Conservation (phyloP, 2,113 vertebrate genomes). For the Urocolius indicus region DNA sequence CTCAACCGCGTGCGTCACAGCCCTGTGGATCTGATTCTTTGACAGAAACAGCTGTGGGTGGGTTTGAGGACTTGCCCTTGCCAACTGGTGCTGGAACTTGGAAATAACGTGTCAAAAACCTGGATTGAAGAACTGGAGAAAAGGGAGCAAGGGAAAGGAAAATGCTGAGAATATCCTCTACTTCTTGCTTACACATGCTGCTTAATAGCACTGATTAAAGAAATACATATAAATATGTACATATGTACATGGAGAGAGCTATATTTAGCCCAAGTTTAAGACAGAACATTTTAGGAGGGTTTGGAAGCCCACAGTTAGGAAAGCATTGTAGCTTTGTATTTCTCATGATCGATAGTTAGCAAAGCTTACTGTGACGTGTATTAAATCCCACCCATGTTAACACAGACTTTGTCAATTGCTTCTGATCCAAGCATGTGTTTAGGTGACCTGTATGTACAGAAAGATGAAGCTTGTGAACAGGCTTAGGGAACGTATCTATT, state of each 20-base stretch:
- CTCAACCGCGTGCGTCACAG: not conserved
- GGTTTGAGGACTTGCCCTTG: not conserved
- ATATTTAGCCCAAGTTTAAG: not conserved
- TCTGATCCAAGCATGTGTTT: not conserved
- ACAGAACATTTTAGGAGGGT: not conserved
- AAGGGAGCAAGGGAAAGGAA: not conserved
- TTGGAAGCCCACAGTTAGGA: not conserved
- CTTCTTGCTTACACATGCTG: not conserved
- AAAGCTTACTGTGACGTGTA: not conserved
- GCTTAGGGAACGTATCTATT: not conserved
- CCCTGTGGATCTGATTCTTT: accelerated
- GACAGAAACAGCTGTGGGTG: not conserved
- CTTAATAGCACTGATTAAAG: not conserved
- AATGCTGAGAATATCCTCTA: not conserved
- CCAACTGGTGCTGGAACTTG: not conserved
- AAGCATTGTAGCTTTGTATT: not conserved
- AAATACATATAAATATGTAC: not conserved
- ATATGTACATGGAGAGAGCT: not conserved
- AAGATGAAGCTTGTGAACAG: not conserved
- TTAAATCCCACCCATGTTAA: not conserved
- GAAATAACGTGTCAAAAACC: not conserved
- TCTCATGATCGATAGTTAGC: not conserved
- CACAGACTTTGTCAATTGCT: not conserved
- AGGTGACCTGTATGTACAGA: not conserved
- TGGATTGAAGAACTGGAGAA: not conserved